Base-by-base conservation (phyloP, 2,888 invertebrate genomes). In the Drymonia ruficornis region DNA sequence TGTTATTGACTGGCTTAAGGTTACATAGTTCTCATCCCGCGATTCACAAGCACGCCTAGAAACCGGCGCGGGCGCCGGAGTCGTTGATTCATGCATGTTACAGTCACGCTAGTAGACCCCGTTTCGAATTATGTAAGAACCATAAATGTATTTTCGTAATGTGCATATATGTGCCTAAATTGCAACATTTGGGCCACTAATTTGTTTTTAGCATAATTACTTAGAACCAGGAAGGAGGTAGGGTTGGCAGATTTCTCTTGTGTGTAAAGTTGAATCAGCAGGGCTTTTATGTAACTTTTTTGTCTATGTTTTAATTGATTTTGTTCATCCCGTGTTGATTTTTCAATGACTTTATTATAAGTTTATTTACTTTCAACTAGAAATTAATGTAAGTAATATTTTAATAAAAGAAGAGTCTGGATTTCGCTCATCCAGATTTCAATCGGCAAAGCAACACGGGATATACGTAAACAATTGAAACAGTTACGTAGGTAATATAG, bases 101-200 rank as follows among this genome's bases (percentile, higher is more conserved):
- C 61, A 51, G 56, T 51, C 62, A 67, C 61, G 56, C 56, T 56
- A 63, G 46, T 56, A 61, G 56, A 56, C 61, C 61, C 52, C 55
- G 60, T 69, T 74, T 63, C 19, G 29, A 54, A 52, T 76, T 69
- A 72, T 68, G 74, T 70, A 77, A 69, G 57, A 58, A 59, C 53
- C 61, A 56, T 65, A 70, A 65, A 62, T 51, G 55, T 53, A 59
- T 65, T 72, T 76, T 74, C 74, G 69, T 69, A 68, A 75, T 70
- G 52, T 46, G 31, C 15, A 16, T 60, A 56, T 50, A 62, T 65
- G 58, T 64, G 55, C 49, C 54, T 45, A 66, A 65, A 67, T 71
- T 72, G 67, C 66, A 69, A 68, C 65, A 74, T 74, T 69, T 65
- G 23, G 65, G 56, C 63, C 70, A 67, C 48, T 44, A 49, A 18